Conservation (phyloP, 2,888 invertebrate genomes). For the Nephrotoma appendiculata region DNA sequence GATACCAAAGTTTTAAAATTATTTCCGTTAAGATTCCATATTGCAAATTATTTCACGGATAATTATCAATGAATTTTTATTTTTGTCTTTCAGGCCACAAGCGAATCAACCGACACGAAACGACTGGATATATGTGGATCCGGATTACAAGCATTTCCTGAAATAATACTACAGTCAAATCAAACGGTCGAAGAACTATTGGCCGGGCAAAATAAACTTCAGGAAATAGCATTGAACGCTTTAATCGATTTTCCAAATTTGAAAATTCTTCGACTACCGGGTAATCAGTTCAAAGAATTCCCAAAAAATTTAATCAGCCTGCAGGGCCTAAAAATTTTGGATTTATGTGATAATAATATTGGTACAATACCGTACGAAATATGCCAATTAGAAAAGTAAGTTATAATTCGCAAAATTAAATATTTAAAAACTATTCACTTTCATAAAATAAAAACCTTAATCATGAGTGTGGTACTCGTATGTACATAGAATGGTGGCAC, state of each 20-base stretch:
- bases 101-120: conserved; percentile 13
- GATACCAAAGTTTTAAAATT: neutral
- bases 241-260: conserved; percentile 17
- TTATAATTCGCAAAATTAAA: conserved; percentile 11
- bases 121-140: conserved; percentile 15
- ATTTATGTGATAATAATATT: conserved; percentile 53
- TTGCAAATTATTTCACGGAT: neutral
- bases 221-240: conserved; percentile 16
- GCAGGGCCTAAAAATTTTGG: conserved; percentile 44
- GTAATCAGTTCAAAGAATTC: conserved; percentile 43
- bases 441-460: neutral
- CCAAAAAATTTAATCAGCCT: conserved; percentile 46
- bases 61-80: neutral
- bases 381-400: conserved; percentile 40
- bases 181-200: conserved; percentile 18
- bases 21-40: neutral
- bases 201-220: conserved; percentile 18
- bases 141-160: conserved; percentile 16
- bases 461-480: no score
- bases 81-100: conserved; percentile 13
- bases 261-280: conserved; percentile 32
- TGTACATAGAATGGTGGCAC: neutral
- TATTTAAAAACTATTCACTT: neutral
- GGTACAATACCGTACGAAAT: conserved; percentile 48
- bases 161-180: conserved; percentile 15